These are phyloP conservation scores for Champsocephalus gunnari DNA, from an alignment of 2,797 vertebrate species.

Conservation along the genomic window DNA sequence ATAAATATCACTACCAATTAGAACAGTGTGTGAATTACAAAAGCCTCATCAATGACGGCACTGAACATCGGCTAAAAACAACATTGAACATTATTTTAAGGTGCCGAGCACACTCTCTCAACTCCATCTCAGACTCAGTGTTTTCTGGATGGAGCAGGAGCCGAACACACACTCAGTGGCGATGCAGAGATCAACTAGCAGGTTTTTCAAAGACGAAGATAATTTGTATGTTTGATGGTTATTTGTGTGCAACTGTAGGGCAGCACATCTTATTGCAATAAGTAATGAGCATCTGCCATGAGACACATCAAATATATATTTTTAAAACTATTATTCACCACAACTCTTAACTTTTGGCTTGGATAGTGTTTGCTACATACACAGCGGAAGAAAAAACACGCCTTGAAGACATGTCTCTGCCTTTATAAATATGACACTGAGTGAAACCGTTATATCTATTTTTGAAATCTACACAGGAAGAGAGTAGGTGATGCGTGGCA, in stretches of 20 bases:
- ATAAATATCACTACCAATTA: slow-evolving; percentile 81
- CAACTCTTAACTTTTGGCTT: slow-evolving; percentile 77
- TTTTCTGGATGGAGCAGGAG: slow-evolving; percentile 46
- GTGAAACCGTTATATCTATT: slow-evolving; percentile 42
- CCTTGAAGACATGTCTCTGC: slow-evolving; percentile 53
- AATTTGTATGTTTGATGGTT: slow-evolving; percentile 46
- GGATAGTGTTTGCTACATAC: slow-evolving; percentile 84
- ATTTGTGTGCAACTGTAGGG: slow-evolving; percentile 59
- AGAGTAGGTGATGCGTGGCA: slow-evolving; percentile 16
- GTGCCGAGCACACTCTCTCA: slow-evolving; percentile 72
- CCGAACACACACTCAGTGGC: slow-evolving; percentile 72
- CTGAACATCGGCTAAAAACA: slow-evolving; percentile 73
- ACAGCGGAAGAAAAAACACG: slow-evolving; percentile 45
- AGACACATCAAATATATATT: slow-evolving; percentile 73
- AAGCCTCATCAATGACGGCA: slow-evolving; percentile 69
- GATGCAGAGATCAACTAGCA: slow-evolving; percentile 62
- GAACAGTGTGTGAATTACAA: slow-evolving; percentile 77
- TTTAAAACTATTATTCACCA: slow-evolving; percentile 60
- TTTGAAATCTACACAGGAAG: slow-evolving; percentile 28
- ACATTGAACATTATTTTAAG: slow-evolving; percentile 72
- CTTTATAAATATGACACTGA: slow-evolving; percentile 64
- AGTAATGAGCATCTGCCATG: slow-evolving; percentile 65
- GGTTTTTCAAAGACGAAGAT: slow-evolving; percentile 45
- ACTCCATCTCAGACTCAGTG: slow-evolving; percentile 30
- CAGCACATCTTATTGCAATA: slow-evolving; percentile 78